Evolutionary conservation across 2,888 invertebrate species (phyloP).

Genomic region (Caenorhabditis sinica): DNA sequence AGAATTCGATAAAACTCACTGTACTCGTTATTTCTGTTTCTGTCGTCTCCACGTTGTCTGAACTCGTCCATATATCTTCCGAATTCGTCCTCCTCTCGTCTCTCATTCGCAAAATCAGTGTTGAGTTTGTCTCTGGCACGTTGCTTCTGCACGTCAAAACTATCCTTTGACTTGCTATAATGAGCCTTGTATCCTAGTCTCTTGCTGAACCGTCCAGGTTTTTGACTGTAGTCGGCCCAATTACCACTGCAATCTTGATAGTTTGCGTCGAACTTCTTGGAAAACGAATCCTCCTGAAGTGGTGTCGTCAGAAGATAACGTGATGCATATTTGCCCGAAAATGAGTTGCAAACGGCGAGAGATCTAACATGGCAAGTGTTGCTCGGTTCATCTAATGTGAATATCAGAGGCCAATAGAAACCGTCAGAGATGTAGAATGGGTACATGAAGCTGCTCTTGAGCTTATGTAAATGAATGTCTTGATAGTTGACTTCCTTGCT

Average conservation of each 20-base stretch:
- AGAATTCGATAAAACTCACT: constrained; percentile 1
- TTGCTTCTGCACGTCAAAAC: constrained; percentile 23
- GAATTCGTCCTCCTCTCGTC: background rate
- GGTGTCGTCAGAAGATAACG: constrained; percentile 14
- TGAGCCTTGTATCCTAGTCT: constrained; percentile 27
- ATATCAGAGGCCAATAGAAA: constrained; percentile 48
- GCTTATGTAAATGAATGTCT: background rate
- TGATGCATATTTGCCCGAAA: constrained; percentile 44
- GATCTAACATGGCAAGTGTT: constrained; percentile 16
- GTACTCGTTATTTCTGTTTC: background rate
- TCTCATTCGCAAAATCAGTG: background rate
- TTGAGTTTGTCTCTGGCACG: background rate
- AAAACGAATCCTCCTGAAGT: background rate
- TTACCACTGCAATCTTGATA: constrained; percentile 27
- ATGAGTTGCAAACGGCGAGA: constrained; percentile 20
- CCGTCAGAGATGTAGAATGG: constrained; percentile 35
- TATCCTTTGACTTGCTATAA: background rate
- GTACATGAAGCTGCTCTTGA: background rate
- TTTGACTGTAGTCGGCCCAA: constrained; percentile 38
- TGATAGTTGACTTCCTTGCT: constrained; percentile 21
- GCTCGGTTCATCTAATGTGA: background rate
- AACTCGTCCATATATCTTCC: background rate
- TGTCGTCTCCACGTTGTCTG: no score
- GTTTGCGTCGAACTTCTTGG: constrained; percentile 26
- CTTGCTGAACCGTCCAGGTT: constrained; percentile 44